Conservation (phyloP, 1,140 invertebrate genomes). For the Drosophila baimaii region DNA sequence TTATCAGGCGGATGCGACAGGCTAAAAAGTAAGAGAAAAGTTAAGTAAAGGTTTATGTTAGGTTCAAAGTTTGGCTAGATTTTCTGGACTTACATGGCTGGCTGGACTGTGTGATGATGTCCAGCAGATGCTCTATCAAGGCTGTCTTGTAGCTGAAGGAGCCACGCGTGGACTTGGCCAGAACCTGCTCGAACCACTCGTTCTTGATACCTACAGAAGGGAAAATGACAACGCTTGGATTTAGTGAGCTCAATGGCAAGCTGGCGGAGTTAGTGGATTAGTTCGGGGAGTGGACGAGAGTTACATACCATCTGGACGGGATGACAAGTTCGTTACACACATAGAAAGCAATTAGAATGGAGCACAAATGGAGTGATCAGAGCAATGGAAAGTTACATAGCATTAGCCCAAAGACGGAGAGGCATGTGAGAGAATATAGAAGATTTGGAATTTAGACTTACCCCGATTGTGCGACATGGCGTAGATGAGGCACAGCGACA, state of each 20-base stretch:
- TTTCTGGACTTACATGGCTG: constrained; percentile 88
- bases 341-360: constrained; percentile 64
- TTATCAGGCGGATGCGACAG: constrained; percentile 94
- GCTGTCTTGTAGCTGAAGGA: constrained; percentile 88
- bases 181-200: constrained; percentile 89
- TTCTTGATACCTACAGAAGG: constrained; percentile 88
- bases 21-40: constrained; percentile 78
- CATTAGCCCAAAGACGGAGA: constrained; percentile 23
- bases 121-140: constrained; percentile 91
- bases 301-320: constrained; percentile 74
- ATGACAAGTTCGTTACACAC: constrained; percentile 43
- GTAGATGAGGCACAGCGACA: constrained; percentile 96
- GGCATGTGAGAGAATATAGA: constrained; percentile 1
- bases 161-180: constrained; percentile 84
- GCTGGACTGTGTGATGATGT: constrained; percentile 92
- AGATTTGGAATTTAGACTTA: constrained; percentile 80
- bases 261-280: constrained; percentile 17
- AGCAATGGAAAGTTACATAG: constrained; percentile 48
- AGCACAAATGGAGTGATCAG: constrained; percentile 53
- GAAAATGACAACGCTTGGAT: background rate
- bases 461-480: constrained; percentile 97
- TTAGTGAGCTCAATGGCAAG: background rate
- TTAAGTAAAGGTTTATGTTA: background rate
- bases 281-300: constrained; percentile 45
- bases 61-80: too few species aligned